Evolutionary conservation across 1,140 invertebrate genomes (phyloP), one percentile per base, ranked within the genome.

Genomic region (Metaphire vulgaris): DNA sequence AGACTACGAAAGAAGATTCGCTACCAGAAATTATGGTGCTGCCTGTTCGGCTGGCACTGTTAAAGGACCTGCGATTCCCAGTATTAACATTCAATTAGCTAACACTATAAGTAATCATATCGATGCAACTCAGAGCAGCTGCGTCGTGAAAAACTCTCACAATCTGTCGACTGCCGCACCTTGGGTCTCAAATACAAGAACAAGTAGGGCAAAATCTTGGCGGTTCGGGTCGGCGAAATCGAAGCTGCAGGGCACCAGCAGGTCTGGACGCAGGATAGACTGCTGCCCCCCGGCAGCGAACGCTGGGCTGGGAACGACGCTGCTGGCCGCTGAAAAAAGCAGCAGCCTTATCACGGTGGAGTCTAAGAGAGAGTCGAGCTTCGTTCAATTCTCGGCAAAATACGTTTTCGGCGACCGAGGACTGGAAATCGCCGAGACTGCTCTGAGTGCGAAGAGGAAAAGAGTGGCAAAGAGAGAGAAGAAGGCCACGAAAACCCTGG

Each of bases 401-500:
- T 56, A 12, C 41, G 21, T 6, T 56, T 56, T 56, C 41, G 21
- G 41, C 41, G 41, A 21, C 21, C 41, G 21, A 56, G 41, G 41
- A 12, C 21, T 21, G 21, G 41, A 6, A 6, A 56, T 56, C 41
- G 41, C 6, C 21, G 6, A 12, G 41, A 12, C 41, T 6, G 21
- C 41, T 6, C 6, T 12, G 6, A 6, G 6, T 21, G 41, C 41
- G 33, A 72, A 33, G 94, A 65, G 94, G 96, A 97, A 96, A 83
- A 95, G 93, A 31, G 95, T 94, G 0, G 95, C 93, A 0, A 95
- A 94, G 84, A 93, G 94, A 83, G 97, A 99, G 85, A 90, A 95
- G 77, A 98, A 99, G 87, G 97, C 97, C 16, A 99, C 97, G 2
- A 99, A 99, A 88, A 99, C 97, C 16, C 86, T 99, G 56, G 97